Percentiles rank a stretch among this genome's conserved stretches.
These are phyloP conservation scores for Nothoprocta pentlandii DNA, from an alignment of 2,113 vertebrate genomes.

Conservation along the genomic window DNA sequence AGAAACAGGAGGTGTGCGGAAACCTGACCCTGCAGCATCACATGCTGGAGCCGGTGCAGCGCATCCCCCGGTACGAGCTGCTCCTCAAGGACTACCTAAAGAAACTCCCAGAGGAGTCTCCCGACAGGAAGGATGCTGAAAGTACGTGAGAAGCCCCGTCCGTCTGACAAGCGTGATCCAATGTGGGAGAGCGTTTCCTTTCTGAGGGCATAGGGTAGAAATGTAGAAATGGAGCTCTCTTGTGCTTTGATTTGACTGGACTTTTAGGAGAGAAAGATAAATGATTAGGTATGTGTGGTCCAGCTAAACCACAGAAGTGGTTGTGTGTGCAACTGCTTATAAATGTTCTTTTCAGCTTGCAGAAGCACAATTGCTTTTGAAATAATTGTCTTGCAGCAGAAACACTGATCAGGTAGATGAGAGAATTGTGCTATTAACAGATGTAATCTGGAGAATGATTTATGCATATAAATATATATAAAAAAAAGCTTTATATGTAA, in stretches of 20 bases:
- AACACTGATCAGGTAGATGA: neutral
- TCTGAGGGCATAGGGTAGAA: too few relatives aligned
- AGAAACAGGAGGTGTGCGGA: conserved; percentile 96
- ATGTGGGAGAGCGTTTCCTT: neutral
- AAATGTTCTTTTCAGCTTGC: neutral
- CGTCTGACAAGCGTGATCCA: neutral
- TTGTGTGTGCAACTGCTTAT: neutral
- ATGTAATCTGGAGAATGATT: neutral
- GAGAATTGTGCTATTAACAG: neutral
- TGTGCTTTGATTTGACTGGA: neutral
- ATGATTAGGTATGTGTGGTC: neutral
- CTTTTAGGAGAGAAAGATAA: neutral
- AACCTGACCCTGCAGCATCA: conserved; percentile 97
- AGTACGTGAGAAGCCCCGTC: conserved; percentile 79
- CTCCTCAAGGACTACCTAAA: conserved; percentile 96
- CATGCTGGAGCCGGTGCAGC: conserved; percentile 97
- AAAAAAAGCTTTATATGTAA: neutral
- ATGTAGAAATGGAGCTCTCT: neutral
- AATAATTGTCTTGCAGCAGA: neutral
- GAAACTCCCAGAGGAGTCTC: conserved; percentile 89
- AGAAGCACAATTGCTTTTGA: neutral
- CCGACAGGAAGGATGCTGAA: conserved; percentile 91
- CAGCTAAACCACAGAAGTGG: neutral
- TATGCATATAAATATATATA: neutral
- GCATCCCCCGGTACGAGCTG: conserved; percentile 95